Conservation (phyloP, 2,113 vertebrate genomes). For the Orycteropus afer region DNA sequence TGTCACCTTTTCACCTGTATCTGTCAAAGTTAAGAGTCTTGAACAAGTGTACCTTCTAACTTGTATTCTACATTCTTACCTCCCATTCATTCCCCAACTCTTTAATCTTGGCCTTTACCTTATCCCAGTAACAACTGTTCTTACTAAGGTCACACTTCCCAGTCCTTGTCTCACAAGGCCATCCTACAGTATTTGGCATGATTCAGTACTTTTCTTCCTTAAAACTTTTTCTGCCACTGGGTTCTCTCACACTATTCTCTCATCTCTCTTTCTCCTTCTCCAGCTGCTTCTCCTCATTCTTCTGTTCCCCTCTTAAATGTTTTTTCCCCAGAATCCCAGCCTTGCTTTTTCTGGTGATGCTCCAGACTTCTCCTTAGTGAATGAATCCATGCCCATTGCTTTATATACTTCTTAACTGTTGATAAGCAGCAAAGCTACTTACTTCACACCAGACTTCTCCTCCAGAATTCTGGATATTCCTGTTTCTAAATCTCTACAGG, state of each 20-base stretch:
- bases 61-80: background rate
- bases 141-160: background rate
- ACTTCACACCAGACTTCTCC: background rate
- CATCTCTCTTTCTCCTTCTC: background rate
- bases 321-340: background rate
- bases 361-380: constrained; percentile 50
- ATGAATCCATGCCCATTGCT: constrained; percentile 11
- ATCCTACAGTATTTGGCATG: background rate
- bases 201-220: constrained; percentile 38
- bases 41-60: constrained; percentile 5
- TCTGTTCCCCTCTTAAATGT: background rate
- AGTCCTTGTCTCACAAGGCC: background rate
- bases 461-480: constrained; percentile 14
- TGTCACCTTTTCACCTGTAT: background rate
- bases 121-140: background rate
- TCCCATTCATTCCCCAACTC: background rate
- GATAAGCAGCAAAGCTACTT: constrained; percentile 31
- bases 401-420: constrained; percentile 2
- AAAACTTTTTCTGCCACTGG: background rate
- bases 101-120: background rate
- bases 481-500: constrained; percentile 46
- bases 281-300: background rate
- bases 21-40: constrained; percentile 43
- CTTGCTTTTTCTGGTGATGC: background rate
- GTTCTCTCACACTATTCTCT: background rate